These are phyloP conservation scores for Notodonta dromedarius DNA, from an alignment of 2,888 invertebrate species.

Conservation along the genomic window DNA sequence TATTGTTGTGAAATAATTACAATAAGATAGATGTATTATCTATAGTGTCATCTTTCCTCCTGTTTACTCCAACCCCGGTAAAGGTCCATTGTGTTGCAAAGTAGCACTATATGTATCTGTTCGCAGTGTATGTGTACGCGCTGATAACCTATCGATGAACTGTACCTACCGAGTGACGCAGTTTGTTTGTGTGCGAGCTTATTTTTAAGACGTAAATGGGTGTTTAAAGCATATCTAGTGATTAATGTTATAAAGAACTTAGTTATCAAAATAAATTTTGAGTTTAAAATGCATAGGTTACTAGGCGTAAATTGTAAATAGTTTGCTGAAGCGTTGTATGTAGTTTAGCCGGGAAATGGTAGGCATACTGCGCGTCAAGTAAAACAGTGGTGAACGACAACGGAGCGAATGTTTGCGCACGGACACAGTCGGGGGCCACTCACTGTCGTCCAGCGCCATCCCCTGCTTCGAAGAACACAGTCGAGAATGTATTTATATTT, in stretches of 20 bases:
- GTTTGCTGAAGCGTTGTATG: no score
- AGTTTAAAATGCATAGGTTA: no score
- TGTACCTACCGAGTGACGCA: not conserved
- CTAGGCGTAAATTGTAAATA: no score
- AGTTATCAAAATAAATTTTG: no score
- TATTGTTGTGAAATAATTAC: no score
- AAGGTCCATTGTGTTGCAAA: slow-evolving; percentile 2
- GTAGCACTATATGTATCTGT: not conserved
- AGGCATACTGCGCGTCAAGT: no score
- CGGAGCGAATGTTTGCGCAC: no score
- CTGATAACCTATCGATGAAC: not conserved
- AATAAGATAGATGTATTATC: not conserved
- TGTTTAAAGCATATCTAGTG: not conserved
- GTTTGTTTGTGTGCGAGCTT: not conserved
- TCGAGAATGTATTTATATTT: not conserved
- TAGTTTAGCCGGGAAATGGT: no score
- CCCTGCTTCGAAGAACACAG: no score
- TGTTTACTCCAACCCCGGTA: not conserved
- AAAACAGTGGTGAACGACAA: no score
- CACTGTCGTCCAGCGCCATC: no score
- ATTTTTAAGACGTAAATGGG: not conserved
- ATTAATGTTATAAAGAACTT: not conserved
- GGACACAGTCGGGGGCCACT: no score
- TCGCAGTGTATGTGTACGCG: not conserved
- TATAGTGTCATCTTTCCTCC: not conserved